A percentile compares a stretch with the other conserved stretches of the same genome.
These are phyloP conservation scores for Puffinus mauretanicus DNA, from an alignment of 2,113 vertebrate genomes.

Conservation along the genomic window DNA sequence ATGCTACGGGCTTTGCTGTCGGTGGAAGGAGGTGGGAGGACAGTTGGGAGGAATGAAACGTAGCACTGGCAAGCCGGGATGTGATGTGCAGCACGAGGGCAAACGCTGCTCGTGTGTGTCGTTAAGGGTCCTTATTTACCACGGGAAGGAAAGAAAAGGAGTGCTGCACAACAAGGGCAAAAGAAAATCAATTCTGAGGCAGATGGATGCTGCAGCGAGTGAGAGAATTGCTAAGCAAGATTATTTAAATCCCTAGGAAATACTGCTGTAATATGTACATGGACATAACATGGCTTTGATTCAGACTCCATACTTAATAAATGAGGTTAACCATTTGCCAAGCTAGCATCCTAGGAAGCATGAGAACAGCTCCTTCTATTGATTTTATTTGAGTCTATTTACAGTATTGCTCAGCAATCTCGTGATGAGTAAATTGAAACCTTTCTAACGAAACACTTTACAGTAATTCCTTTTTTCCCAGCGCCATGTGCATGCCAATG, in stretches of 20 bases:
- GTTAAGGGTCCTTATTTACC: neutral
- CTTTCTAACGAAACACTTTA: slow-evolving; percentile 50
- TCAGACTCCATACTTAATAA: neutral
- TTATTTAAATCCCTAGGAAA: slow-evolving; percentile 18
- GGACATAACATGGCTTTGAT: neutral
- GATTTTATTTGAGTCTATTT: slow-evolving; percentile 14
- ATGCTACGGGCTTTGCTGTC: neutral
- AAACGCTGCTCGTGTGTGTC: neutral
- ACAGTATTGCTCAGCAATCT: slow-evolving; percentile 20
- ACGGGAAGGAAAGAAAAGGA: neutral
- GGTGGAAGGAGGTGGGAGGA: neutral
- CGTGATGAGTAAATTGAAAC: slow-evolving; percentile 63
- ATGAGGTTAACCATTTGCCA: neutral
- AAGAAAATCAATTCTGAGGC: neutral
- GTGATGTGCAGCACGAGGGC: neutral
- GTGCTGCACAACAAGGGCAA: neutral
- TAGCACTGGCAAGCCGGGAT: neutral
- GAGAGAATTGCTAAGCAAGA: neutral
- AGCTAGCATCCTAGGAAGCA: neutral
- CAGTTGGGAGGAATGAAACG: neutral
- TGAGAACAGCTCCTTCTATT: neutral
- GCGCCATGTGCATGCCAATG: neutral
- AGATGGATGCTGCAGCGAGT: neutral
- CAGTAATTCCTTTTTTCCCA: neutral
- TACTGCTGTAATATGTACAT: neutral